These are phyloP conservation scores for Meriones unguiculatus DNA, from an alignment of 2,113 vertebrate genomes.

Conservation along the genomic window DNA sequence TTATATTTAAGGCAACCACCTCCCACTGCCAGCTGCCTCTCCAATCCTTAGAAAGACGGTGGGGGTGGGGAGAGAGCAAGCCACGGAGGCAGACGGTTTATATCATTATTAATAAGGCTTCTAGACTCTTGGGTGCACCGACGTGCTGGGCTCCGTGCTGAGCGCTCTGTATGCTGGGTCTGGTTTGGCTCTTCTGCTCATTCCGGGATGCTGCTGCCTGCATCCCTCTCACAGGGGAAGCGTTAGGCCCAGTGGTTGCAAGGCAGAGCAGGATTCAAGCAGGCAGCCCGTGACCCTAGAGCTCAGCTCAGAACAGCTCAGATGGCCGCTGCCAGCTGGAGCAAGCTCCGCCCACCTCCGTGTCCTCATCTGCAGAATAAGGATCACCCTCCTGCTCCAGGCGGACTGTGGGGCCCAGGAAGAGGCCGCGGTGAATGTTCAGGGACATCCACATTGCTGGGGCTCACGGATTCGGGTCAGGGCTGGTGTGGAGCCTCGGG, in stretches of 20 bases:
- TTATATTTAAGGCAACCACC: slow-evolving; percentile 76
- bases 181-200: rapidly evolving
- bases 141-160: not conserved
- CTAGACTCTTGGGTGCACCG: not conserved
- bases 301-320: not conserved
- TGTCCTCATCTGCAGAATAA: not conserved
- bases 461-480: not conserved
- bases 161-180: not conserved
- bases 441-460: not conserved
- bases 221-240: not conserved
- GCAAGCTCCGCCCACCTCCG: not conserved
- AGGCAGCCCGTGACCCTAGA: not conserved
- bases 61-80: not conserved
- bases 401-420: not conserved
- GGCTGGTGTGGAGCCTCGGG: not conserved
- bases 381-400: not conserved
- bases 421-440: not conserved
- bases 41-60: slow-evolving; percentile 22
- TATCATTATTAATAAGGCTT: slow-evolving; percentile 26
- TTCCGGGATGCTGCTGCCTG: rapidly evolving
- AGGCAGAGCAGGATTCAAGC: not conserved
- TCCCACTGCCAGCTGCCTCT: slow-evolving; percentile 76
- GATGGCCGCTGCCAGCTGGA: rapidly evolving
- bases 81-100: not conserved
- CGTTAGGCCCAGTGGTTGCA: not conserved